phyloP scores from a whole-genome alignment of 2,888 invertebrate species.

The Coenonympha glycerion region DNA sequence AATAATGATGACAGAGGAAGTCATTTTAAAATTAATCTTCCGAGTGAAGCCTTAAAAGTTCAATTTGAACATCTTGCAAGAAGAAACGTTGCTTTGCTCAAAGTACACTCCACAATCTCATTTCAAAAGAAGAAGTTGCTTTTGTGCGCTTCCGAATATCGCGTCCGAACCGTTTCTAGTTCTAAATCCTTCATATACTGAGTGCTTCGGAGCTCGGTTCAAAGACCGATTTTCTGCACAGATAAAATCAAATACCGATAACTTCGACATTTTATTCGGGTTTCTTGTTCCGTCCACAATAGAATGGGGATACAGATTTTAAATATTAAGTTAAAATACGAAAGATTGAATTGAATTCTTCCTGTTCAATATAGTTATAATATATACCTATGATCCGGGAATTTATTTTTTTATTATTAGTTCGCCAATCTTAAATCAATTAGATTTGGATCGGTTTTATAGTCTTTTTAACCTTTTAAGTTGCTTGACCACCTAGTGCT shows the following conservation, averaged over 20 bases:
- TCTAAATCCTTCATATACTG: conserved; percentile 22
- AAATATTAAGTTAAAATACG: not conserved
- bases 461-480: no score
- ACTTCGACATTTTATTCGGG: conserved; percentile 12
- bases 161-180: conserved; percentile 14
- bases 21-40: not conserved
- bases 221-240: conserved; percentile 22
- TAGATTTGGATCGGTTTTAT: no score
- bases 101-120: conserved; percentile 7
- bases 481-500: no score
- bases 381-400: no score
- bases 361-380: no score
- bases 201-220: conserved; percentile 21
- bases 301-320: not conserved
- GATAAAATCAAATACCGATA: conserved; percentile 22
- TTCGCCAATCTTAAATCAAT: no score
- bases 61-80: not conserved
- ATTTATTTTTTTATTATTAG: no score
- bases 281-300: conserved; percentile 2
- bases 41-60: not conserved
- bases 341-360: not conserved
- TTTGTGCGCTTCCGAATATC: conserved; percentile 10
- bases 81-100: not conserved
- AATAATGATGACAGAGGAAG: no score
- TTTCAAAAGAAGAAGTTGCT: conserved; percentile 15